A percentile compares a stretch with the other conserved stretches of the same genome.
Evolutionary conservation across 2,113 vertebrate genomes (phyloP).

Genomic region (Neogale vison): DNA sequence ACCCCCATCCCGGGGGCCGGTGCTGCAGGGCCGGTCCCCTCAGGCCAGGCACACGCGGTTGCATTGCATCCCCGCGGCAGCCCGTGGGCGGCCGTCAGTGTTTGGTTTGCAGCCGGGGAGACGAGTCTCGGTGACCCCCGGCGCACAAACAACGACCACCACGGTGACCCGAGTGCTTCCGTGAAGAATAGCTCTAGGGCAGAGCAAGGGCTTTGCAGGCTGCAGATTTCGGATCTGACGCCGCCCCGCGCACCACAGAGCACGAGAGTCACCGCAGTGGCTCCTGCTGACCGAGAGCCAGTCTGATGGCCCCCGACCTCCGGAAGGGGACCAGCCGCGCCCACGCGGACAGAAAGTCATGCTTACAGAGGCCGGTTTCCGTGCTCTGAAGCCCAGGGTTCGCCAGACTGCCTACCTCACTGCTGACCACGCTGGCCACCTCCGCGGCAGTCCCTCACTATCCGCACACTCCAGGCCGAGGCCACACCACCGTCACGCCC

Average conservation of each 20-base stretch:
- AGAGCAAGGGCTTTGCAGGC: neutral
- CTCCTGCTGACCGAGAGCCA: neutral
- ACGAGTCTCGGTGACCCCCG: neutral
- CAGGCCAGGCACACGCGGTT: fast-evolving
- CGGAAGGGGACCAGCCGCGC: neutral
- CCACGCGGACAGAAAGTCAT: neutral
- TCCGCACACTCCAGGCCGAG: neutral
- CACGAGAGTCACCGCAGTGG: neutral
- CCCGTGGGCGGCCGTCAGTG: neutral
- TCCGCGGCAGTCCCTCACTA: neutral
- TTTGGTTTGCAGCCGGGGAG: neutral
- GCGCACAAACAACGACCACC: neutral
- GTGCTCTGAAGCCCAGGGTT: neutral
- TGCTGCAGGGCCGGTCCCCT: fast-evolving
- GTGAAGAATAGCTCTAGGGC: fast-evolving
- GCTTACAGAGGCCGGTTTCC: neutral
- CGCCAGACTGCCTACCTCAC: neutral
- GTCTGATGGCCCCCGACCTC: neutral
- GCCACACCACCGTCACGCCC: neutral
- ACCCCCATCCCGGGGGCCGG: fast-evolving
- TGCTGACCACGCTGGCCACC: neutral
- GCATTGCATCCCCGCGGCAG: neutral
- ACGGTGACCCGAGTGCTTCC: too few species aligned
- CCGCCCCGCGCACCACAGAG: fast-evolving
- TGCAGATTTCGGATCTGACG: neutral